Evolutionary conservation across 2,113 vertebrate genomes (phyloP).

Genomic region (Corydoras sp.): DNA sequence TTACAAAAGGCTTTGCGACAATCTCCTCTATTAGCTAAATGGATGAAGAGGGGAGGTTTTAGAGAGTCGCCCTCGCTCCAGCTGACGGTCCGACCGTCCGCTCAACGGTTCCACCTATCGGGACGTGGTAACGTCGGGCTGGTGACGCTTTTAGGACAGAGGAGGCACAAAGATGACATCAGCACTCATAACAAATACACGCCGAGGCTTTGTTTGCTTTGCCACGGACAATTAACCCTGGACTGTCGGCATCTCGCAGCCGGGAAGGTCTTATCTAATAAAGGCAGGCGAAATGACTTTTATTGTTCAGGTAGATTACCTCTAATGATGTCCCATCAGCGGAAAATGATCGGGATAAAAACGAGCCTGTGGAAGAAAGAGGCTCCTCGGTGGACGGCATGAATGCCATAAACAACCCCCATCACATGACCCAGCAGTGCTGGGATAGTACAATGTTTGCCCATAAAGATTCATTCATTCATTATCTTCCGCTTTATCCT

Average conservation of each 20-base stretch:
- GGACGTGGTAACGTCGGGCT: too few species aligned
- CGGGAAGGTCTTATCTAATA: constrained; percentile 47
- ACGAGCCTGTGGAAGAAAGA: constrained; percentile 28
- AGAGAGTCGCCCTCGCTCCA: neutral
- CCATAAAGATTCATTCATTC: neutral
- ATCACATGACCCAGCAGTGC: neutral
- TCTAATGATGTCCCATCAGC: constrained; percentile 49
- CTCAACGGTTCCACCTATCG: too few species aligned
- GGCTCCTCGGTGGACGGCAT: constrained; percentile 33
- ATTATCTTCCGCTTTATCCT: too few species aligned
- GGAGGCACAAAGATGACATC: too few species aligned
- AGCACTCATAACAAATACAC: constrained; percentile 35
- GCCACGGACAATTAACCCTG: constrained; percentile 47
- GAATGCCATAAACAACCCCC: constrained; percentile 27
- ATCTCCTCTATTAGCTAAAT: constrained; percentile 65
- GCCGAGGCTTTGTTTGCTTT: constrained; percentile 40
- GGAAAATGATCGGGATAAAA: constrained; percentile 45
- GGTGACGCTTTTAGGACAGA: too few species aligned
- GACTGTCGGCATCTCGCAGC: constrained; percentile 35
- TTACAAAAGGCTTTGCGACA: constrained; percentile 61
- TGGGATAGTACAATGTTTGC: constrained; percentile 19
- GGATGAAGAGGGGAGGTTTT: constrained; percentile 41
- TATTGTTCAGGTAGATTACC: constrained; percentile 53
- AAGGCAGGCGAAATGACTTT: constrained; percentile 45
- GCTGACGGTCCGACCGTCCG: neutral